A percentile compares a stretch with the other conserved stretches of the same genome.
These are phyloP conservation scores for Coleophora deauratella DNA, from an alignment of 2,888 invertebrate genomes.

Conservation along the genomic window DNA sequence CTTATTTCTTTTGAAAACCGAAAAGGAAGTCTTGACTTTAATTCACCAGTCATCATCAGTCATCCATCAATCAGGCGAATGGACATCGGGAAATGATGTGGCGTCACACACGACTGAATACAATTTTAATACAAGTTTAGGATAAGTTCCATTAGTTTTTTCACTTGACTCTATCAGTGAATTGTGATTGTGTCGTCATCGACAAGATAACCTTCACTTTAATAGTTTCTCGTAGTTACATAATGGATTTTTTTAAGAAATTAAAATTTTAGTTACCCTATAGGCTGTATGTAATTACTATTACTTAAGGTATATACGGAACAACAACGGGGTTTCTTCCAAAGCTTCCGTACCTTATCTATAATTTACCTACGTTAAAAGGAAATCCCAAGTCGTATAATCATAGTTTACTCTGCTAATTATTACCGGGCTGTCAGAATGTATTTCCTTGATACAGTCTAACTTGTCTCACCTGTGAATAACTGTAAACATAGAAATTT, in stretches of 20 bases:
- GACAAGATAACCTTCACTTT: background rate
- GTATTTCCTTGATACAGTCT: background rate
- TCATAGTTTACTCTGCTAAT: constrained; percentile 1
- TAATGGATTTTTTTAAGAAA: no score
- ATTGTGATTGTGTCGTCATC: constrained; percentile 29
- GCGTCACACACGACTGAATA: constrained; percentile 38
- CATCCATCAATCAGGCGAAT: background rate
- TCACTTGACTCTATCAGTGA: constrained; percentile 30
- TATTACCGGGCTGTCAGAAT: background rate
- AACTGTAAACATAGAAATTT: no score
- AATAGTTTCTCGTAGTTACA: no score
- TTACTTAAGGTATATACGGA: background rate
- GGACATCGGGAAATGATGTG: background rate
- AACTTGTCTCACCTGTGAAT: no score
- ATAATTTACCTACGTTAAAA: constrained; percentile 2
- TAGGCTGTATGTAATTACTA: no score
- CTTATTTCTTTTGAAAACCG: no score
- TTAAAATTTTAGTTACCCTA: no score
- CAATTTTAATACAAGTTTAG: no score
- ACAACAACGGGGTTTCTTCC: background rate
- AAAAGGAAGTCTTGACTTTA: no score
- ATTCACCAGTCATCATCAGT: no score
- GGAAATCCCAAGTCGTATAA: constrained; percentile 7
- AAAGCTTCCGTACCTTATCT: no score
- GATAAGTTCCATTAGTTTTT: constrained; percentile 41